A percentile compares a stretch with the other conserved stretches of the same genome.
Evolutionary conservation across 2,888 invertebrate genomes (phyloP).

Genomic region (Xanthia togata): DNA sequence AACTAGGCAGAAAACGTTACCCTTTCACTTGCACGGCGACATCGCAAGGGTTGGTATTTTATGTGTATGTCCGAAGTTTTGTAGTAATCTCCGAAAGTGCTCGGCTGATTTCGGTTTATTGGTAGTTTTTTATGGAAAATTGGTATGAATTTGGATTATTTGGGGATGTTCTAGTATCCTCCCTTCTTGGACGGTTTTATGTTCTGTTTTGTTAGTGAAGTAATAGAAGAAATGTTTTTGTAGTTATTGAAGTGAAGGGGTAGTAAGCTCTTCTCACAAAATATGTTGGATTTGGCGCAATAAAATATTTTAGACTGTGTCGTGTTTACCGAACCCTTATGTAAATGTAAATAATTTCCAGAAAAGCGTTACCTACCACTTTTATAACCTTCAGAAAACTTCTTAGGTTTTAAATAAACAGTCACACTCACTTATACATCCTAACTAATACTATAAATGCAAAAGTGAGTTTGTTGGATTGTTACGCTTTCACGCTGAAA

Average conservation of each 20-base stretch:
- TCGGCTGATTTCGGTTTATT: slow-evolving; percentile 50
- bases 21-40: slow-evolving; percentile 40
- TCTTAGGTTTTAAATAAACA: neutral
- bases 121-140: slow-evolving; percentile 27
- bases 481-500: no score
- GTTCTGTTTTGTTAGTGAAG: neutral
- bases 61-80: slow-evolving; percentile 60
- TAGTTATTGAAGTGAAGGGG: neutral
- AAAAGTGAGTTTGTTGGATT: no score
- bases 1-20: slow-evolving; percentile 62
- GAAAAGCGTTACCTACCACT: neutral
- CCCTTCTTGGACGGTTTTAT: slow-evolving; percentile 18
- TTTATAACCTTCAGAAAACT: neutral
- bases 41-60: slow-evolving; percentile 57
- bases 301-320: neutral
- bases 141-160: slow-evolving; percentile 25
- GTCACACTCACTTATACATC: neutral
- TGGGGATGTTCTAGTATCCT: slow-evolving; percentile 11
- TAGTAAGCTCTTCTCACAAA: neutral
- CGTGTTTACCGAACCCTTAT: neutral
- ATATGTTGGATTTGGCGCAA: neutral
- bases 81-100: slow-evolving; percentile 63
- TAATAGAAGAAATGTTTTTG: neutral
- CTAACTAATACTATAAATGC: no score
- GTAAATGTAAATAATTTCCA: neutral